Conservation (phyloP, 2,113 vertebrate genomes). For the Cygnus atratus region DNA sequence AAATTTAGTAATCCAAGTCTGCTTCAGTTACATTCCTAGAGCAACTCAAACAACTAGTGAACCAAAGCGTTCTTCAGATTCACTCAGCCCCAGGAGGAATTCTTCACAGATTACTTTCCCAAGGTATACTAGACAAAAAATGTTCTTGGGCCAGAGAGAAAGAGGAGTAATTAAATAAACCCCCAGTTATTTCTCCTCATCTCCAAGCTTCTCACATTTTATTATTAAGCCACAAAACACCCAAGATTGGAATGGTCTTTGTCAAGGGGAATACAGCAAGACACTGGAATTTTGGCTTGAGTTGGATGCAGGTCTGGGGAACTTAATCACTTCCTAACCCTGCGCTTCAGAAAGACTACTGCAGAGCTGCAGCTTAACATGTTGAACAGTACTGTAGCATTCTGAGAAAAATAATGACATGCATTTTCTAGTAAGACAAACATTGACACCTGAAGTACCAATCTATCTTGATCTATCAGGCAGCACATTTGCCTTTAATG, state of each 20-base stretch:
- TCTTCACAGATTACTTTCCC: neutral
- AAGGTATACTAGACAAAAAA: neutral
- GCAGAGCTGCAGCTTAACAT: neutral
- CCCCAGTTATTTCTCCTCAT: neutral
- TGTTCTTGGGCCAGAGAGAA: neutral
- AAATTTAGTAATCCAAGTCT: neutral
- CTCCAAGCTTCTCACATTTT: neutral
- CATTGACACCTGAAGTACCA: neutral
- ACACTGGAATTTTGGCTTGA: neutral
- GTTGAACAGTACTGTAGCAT: neutral
- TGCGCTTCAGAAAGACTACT: neutral
- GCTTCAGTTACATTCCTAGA: neutral
- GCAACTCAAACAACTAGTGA: neutral
- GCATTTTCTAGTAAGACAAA: neutral
- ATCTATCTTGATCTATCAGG: neutral
- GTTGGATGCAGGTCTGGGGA: neutral
- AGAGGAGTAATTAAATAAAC: neutral
- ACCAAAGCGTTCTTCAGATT: neutral
- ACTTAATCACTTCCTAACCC: neutral
- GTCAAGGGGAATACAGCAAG: neutral
- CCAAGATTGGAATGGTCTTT: neutral
- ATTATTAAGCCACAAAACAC: neutral
- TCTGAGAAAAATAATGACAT: neutral
- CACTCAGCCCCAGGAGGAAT: neutral
- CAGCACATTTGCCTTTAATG: neutral